phyloP scores from a whole-genome alignment of 2,113 vertebrate genomes.

The Hippopotamus amphibius region DNA sequence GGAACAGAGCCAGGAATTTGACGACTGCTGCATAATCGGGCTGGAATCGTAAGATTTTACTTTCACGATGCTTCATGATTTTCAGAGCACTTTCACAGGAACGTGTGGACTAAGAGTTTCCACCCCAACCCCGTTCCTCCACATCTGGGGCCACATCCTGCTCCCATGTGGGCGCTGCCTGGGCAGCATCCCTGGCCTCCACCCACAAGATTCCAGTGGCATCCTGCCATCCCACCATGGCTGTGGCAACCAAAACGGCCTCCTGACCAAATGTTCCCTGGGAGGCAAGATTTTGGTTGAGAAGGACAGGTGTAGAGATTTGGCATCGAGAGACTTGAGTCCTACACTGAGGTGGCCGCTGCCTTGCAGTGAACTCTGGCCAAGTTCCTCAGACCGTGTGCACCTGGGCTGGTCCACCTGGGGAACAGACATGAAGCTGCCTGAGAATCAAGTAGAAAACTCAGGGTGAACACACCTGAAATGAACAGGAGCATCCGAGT shows the following conservation, averaged over 20 bases:
- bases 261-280: background rate
- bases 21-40: fast-evolving
- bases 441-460: fast-evolving
- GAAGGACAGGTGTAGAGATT: fast-evolving
- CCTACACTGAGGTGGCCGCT: background rate
- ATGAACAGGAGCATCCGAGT: fast-evolving
- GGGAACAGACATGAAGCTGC: background rate
- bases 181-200: background rate
- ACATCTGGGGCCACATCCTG: fast-evolving
- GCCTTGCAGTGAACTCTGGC: fast-evolving
- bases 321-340: too few species aligned
- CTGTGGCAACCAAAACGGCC: fast-evolving
- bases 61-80: fast-evolving
- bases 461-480: background rate
- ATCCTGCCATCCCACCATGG: fast-evolving
- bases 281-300: background rate
- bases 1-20: fast-evolving
- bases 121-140: too few species aligned
- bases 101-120: background rate
- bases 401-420: fast-evolving
- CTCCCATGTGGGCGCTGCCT: background rate
- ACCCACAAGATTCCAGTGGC: background rate
- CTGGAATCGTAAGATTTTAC: background rate
- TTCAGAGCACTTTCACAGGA: background rate
- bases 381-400: fast-evolving